Percentiles rank a stretch among this genome's conserved stretches.
Evolutionary conservation across 2,797 vertebrate genomes (phyloP).

Genomic region (Cirrhinus mrigala): DNA sequence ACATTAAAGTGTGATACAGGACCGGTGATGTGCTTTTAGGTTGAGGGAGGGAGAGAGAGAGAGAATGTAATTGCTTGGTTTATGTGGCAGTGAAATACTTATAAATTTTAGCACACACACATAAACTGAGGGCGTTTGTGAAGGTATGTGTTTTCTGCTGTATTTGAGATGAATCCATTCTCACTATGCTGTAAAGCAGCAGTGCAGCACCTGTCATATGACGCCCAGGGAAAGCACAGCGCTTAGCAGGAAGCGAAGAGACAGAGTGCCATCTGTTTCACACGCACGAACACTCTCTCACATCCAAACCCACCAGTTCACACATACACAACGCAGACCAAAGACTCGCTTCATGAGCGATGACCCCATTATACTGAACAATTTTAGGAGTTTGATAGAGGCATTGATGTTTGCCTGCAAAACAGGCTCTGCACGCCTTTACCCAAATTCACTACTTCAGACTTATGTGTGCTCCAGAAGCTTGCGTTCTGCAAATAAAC

Average conservation of each 20-base stretch:
- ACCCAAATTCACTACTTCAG: no score
- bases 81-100: constrained; percentile 19
- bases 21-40: constrained; percentile 9
- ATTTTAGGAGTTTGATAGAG: not conserved
- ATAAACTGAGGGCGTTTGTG: not conserved
- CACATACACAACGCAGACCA: constrained; percentile 5
- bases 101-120: not conserved
- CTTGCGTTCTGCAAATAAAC: no score
- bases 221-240: constrained; percentile 22
- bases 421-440: no score
- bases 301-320: constrained; percentile 30
- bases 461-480: no score
- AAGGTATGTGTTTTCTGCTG: constrained; percentile 16
- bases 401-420: no score
- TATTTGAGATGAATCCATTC: constrained; percentile 29
- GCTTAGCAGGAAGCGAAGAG: constrained; percentile 10
- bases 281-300: constrained; percentile 17
- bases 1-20: constrained; percentile 9
- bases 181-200: constrained; percentile 29
- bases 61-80: constrained; percentile 32
- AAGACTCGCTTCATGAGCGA: not conserved
- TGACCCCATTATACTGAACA: constrained; percentile 13
- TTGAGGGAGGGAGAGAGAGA: not conserved
- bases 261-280: constrained; percentile 45
- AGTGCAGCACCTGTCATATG: constrained; percentile 40